Conservation (phyloP, 2,113 vertebrate genomes). For the Periophthalmus modestus region DNA sequence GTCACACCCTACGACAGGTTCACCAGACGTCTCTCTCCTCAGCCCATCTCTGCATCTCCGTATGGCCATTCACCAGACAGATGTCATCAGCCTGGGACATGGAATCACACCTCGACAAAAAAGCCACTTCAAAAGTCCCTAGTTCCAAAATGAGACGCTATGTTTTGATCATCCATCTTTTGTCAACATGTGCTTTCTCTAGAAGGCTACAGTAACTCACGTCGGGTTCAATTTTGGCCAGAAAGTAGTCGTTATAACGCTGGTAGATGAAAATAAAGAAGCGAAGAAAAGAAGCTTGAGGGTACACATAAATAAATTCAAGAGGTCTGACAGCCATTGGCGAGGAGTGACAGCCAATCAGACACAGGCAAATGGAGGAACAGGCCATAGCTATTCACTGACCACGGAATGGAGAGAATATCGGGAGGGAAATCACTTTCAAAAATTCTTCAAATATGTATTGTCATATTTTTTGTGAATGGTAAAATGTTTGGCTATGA, state of each 20-base stretch:
- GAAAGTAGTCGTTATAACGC: conserved; percentile 29
- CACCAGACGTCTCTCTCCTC: conserved; percentile 24
- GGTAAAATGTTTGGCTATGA: neutral
- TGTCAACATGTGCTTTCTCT: conserved; percentile 6
- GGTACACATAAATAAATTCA: conserved; percentile 43
- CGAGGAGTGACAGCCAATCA: conserved; percentile 44
- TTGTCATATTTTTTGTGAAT: conserved; percentile 4
- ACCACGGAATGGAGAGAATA: conserved; percentile 35
- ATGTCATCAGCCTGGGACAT: neutral
- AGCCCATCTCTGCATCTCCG: neutral
- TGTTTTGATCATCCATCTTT: conserved; percentile 32
- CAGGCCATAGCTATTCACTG: conserved; percentile 58
- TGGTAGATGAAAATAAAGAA: conserved; percentile 24
- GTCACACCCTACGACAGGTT: conserved; percentile 14
- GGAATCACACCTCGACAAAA: neutral
- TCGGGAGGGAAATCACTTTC: conserved; percentile 18
- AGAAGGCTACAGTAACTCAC: conserved; percentile 23
- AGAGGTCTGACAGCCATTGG: conserved; percentile 30
- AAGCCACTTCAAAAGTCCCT: neutral
- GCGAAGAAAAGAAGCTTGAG: conserved; percentile 27
- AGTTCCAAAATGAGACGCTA: neutral
- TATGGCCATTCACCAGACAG: conserved; percentile 2
- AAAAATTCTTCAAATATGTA: neutral
- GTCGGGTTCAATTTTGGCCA: conserved; percentile 20
- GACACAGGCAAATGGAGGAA: conserved; percentile 38